Percentiles rank a stretch among this genome's conserved stretches.
Conservation (phyloP, 64 coral and sea anemone genomes). For the Actinia tenebrosa region DNA sequence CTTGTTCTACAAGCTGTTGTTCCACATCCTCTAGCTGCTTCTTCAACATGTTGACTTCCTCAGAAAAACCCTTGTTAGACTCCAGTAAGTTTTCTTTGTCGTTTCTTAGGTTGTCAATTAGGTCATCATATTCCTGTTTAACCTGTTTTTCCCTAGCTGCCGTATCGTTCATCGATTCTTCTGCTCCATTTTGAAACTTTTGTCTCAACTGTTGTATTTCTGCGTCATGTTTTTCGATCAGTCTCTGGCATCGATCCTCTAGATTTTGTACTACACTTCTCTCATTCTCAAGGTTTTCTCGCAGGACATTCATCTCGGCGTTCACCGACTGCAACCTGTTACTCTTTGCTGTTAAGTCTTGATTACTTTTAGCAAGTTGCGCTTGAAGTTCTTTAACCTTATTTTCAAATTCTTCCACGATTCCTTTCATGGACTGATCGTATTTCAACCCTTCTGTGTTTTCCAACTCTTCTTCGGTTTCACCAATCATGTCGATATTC, state of each 20-base stretch:
- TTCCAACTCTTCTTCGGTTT: not conserved
- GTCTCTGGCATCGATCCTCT: conserved; percentile 37
- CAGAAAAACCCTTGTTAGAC: not conserved
- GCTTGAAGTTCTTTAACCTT: conserved; percentile 56
- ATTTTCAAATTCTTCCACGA: conserved; percentile 81
- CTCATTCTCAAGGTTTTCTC: conserved; percentile 73
- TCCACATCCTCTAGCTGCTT: conserved; percentile 37
- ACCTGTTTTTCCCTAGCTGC: conserved; percentile 12
- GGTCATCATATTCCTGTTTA: conserved; percentile 10
- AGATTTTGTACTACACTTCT: conserved; percentile 40
- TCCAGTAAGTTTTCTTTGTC: conserved; percentile 37
- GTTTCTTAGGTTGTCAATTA: not conserved
- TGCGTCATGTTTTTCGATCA: conserved; percentile 42
- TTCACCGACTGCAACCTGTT: conserved; percentile 62
- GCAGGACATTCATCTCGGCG: conserved; percentile 62
- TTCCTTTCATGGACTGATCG: conserved; percentile 60
- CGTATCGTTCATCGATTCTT: conserved; percentile 18
- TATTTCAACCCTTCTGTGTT: conserved; percentile 38
- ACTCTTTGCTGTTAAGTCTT: conserved; percentile 45
- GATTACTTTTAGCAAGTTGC: conserved; percentile 48
- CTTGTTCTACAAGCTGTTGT: conserved; percentile 30
- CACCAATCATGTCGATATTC: conserved; percentile 18
- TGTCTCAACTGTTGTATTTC: conserved; percentile 49
- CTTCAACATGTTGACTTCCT: not conserved
- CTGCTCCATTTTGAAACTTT: conserved; percentile 16